These are phyloP conservation scores for Papilio polytes DNA, from an alignment of 1,140 invertebrate genomes.

Conservation along the genomic window DNA sequence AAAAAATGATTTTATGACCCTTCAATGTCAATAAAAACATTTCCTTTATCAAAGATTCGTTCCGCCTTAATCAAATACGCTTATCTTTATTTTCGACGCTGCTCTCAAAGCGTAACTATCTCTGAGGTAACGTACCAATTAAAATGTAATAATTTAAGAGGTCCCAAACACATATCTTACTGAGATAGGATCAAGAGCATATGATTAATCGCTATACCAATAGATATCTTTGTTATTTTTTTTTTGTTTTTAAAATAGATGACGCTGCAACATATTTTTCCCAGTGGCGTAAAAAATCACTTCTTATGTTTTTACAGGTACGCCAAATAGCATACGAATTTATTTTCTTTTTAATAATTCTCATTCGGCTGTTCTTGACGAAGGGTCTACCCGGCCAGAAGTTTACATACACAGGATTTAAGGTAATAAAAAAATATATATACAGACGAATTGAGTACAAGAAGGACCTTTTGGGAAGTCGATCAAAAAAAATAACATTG, in stretches of 20 bases:
- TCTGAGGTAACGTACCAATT: not conserved
- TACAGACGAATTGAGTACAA: too few relatives aligned
- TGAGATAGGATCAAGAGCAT: conserved; percentile 8
- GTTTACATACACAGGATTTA: too few relatives aligned
- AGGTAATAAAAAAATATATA: too few relatives aligned
- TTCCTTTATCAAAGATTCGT: conserved; percentile 12
- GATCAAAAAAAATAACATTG: not conserved
- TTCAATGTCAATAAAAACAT: conserved; percentile 5
- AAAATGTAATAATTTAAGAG: conserved; percentile 25
- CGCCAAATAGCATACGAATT: not conserved
- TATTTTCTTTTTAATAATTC: not conserved
- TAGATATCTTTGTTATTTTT: conserved; percentile 7
- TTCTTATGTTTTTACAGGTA: not conserved
- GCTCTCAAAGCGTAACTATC: conserved; percentile 24
- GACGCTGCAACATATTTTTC: not conserved
- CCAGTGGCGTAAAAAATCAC: not conserved
- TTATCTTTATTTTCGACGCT: conserved; percentile 18
- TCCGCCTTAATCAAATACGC: conserved; percentile 15
- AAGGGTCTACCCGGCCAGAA: too few relatives aligned
- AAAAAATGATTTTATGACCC: not conserved
- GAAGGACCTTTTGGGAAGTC: too few relatives aligned
- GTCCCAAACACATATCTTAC: conserved; percentile 18
- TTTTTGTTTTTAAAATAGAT: conserved; percentile 13
- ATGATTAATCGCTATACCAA: conserved; percentile 14
- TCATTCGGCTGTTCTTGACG: too few relatives aligned